Conservation (phyloP, 2,113 vertebrate genomes). For the Bambusicola thoracicus region DNA sequence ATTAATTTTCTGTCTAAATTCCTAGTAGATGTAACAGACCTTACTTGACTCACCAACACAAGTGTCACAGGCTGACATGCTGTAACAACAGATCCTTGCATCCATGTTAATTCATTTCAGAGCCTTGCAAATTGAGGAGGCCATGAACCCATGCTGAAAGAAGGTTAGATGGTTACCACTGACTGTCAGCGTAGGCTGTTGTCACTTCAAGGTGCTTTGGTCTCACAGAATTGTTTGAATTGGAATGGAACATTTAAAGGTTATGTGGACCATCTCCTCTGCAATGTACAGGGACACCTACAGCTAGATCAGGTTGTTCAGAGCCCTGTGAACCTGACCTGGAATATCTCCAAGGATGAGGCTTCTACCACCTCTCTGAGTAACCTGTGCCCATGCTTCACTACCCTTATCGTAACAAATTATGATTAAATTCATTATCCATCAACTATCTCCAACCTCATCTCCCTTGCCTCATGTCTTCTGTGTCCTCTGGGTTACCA, state of each 20-base stretch:
- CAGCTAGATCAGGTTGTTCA: no score
- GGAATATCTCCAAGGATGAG: no score
- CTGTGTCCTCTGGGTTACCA: not conserved
- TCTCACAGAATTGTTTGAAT: not conserved
- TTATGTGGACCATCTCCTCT: no score
- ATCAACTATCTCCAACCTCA: not conserved
- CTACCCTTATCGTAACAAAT: no score
- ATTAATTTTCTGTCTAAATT: not conserved
- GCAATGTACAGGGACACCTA: no score
- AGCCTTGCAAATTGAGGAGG: not conserved
- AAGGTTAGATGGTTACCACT: not conserved
- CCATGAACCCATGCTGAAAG: not conserved
- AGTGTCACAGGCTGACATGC: not conserved
- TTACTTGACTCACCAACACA: not conserved
- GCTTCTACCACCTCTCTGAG: no score
- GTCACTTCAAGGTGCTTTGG: not conserved
- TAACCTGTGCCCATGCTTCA: no score
- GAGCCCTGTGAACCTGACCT: no score
- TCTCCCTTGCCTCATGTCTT: not conserved
- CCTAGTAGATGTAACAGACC: not conserved
- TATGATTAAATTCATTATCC: not conserved
- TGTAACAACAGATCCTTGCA: not conserved
- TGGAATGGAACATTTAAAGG: no score
- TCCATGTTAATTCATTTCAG: not conserved
- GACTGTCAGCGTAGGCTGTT: accelerated